Evolutionary conservation across 92 coral and sea anemone genomes (phyloP).

Genomic region (Phenganax marumi): DNA sequence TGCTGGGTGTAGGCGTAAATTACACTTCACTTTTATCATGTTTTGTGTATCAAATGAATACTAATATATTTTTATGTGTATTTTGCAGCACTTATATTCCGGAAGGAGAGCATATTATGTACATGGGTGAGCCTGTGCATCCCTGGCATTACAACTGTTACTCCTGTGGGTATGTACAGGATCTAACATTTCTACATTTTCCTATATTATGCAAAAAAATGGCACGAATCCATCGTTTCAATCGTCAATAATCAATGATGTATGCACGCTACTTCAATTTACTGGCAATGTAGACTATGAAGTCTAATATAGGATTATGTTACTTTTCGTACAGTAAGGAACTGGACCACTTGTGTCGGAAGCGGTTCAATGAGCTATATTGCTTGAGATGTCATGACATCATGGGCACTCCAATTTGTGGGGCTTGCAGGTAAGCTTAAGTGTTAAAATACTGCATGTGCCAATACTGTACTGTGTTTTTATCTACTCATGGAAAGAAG

Average conservation of each 20-base stretch:
- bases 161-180: conserved; percentile 73
- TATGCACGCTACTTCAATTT: background rate
- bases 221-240: background rate
- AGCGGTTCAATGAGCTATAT: conserved; percentile 89
- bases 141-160: conserved; percentile 99
- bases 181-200: background rate
- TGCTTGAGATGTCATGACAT: conserved; percentile 96
- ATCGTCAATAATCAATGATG: background rate
- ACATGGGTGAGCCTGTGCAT: conserved; percentile 99
- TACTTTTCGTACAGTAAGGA: conserved; percentile 60
- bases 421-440: conserved; percentile 83
- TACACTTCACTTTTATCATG: no score
- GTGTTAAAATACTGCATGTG: background rate
- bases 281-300: no score
- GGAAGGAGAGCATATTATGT: conserved; percentile 96
- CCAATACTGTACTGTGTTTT: no score
- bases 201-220: background rate
- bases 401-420: conserved; percentile 98
- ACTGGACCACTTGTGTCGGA: conserved; percentile 95
- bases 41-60: no score
- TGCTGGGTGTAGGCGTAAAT: no score
- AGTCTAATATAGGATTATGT: no score
- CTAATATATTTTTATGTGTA: background rate
- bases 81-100: conserved; percentile 86
- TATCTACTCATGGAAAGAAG: background rate